Percentiles rank a stretch among this genome's conserved stretches.
Evolutionary conservation across 2,113 vertebrate genomes (phyloP).

Genomic region (Dromaius novaehollandiae): DNA sequence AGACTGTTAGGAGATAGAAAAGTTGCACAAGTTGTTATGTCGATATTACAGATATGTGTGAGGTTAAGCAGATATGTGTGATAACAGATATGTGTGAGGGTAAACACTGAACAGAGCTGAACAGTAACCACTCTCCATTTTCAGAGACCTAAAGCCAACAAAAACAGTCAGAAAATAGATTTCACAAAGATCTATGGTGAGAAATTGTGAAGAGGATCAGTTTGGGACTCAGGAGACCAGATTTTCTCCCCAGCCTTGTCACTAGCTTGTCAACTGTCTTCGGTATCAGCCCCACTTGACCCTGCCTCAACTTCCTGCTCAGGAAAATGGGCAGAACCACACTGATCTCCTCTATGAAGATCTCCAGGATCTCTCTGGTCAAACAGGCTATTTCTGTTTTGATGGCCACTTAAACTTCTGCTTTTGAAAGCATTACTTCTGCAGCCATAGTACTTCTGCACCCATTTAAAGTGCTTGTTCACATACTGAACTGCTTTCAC

Average conservation of each 20-base stretch:
- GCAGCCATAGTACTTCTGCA: neutral
- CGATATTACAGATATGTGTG: fast-evolving
- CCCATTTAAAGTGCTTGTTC: neutral
- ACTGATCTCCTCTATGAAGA: neutral
- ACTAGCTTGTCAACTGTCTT: neutral
- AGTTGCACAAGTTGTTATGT: neutral
- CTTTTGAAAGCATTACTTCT: neutral
- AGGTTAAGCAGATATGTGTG: neutral
- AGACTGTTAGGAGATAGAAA: neutral
- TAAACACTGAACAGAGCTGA: neutral
- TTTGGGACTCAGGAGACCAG: neutral
- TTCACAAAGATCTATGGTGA: neutral
- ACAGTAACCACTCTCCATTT: neutral
- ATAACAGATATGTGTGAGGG: fast-evolving
- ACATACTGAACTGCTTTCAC: neutral
- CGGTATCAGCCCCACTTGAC: neutral
- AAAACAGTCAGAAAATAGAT: neutral
- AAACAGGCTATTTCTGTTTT: neutral
- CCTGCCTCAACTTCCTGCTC: neutral
- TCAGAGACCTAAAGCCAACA: neutral
- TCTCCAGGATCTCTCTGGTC: neutral
- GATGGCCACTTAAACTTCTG: neutral
- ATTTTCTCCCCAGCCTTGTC: neutral
- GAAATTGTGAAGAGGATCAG: neutral
- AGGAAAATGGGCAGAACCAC: neutral